Base-by-base conservation (phyloP, 2,888 invertebrate genomes). In the Lasioglossum pauxillum region DNA sequence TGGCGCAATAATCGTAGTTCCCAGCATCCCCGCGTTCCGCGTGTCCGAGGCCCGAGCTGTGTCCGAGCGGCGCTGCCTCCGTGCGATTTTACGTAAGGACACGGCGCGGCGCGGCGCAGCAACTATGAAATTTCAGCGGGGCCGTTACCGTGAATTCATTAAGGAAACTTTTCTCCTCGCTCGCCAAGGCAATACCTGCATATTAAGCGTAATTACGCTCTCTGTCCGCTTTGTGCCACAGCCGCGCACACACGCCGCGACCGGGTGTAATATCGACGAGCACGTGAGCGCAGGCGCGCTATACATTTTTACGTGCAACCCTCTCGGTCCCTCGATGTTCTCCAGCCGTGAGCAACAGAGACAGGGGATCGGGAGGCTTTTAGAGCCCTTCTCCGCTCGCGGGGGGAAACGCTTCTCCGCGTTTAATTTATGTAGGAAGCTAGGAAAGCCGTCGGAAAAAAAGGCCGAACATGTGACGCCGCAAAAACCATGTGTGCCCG, bases 241-340 rank as follows among this genome's bases (percentile, higher is more conserved):
- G 19, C 69, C 60, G 60, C 86, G 81, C 75, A 80, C 77, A 82
- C 85, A 84, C 84, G 82, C 85, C 86, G 73, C 78, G 80, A 57
- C 80, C 76, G 83, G 90, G 87, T 89, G 89, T 88, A 91, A 93
- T 93, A 94, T 93, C 92, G 93, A 94, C 92, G 82, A 90, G 86
- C 88, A 69, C 82, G 82, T 77, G 80, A 78, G 85, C 91, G 90
- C 90, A 91, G 89, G 92, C 91, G 92, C 88, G 80, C 73, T 81
- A 82, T 86, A 90, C 87, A 90, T 90, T 90, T 90, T 90, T 90
- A 89, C 86, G 86, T 84, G 67, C 78, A 83, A 84, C 82, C 81
- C 89, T 76, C 44, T 38, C 73, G 72, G 23, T 57, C 77, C 16
- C 69, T 12, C 57, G 23, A n/a, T 0, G 46, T 69, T 60, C 80